A percentile compares a stretch with the other conserved stretches of the same genome.
Conservation (phyloP, 2,888 invertebrate species). For the Pimpla rufipes region DNA sequence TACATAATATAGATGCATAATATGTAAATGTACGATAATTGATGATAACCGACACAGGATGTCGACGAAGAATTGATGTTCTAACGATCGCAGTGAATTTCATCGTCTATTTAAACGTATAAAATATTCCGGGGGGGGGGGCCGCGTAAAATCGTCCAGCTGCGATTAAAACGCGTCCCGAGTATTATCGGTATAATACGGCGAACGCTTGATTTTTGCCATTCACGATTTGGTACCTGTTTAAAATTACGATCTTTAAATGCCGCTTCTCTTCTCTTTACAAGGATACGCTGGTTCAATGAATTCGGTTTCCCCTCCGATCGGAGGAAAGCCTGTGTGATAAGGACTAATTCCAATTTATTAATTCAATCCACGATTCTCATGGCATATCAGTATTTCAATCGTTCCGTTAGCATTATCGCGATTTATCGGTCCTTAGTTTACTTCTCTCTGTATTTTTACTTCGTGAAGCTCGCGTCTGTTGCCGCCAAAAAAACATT, state of each 20-base stretch:
- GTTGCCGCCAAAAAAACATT: background rate
- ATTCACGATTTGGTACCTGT: conserved; percentile 63
- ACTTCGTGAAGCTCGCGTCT: conserved; percentile 34
- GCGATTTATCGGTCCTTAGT: conserved; percentile 23
- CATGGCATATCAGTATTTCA: conserved; percentile 56
- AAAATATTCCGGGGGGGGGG: conserved; percentile 28
- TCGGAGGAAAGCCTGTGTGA: conserved; percentile 46
- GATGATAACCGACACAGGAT: conserved; percentile 61
- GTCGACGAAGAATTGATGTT: conserved; percentile 61
- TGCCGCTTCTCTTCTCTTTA: conserved; percentile 52
- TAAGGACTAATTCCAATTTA: conserved; percentile 58
- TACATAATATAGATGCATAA: conserved; percentile 45
- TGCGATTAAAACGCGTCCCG: conserved; percentile 15
- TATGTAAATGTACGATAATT: conserved; percentile 49
- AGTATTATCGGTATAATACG: conserved; percentile 38
- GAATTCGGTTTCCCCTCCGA: conserved; percentile 10
- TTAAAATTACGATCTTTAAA: conserved; percentile 52
- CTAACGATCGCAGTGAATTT: conserved; percentile 61
- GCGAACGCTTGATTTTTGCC: conserved; percentile 46
- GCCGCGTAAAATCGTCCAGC: conserved; percentile 24
- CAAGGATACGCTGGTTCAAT: conserved; percentile 46
- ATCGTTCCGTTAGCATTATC: conserved; percentile 28
- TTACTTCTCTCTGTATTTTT: conserved; percentile 27
- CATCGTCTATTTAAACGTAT: conserved; percentile 59
- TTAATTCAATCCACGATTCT: conserved; percentile 46